These are phyloP conservation scores for Hymenopus coronatus DNA, from an alignment of 2,888 invertebrate species.

Conservation along the genomic window DNA sequence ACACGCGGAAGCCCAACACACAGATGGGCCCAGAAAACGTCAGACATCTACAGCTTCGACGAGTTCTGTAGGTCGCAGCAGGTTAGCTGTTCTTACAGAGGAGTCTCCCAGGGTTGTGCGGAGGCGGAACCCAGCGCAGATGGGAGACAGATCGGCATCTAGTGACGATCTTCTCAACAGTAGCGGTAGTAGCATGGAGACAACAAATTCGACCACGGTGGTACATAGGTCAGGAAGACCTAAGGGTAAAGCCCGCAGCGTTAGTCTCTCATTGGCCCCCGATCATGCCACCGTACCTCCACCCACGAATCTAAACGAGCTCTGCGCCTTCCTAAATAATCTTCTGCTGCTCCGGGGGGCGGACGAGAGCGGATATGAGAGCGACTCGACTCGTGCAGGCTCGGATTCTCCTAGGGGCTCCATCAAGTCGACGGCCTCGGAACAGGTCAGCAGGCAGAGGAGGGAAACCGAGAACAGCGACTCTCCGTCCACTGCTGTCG, in stretches of 20 bases:
- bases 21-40: neutral
- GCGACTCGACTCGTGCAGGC: constrained; percentile 55
- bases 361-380: constrained; percentile 61
- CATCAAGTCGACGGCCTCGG: constrained; percentile 32
- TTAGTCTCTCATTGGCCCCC: neutral
- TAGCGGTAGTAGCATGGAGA: neutral
- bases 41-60: neutral
- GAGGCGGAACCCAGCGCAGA: neutral
- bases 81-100: constrained; percentile 39
- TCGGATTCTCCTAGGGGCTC: constrained; percentile 53
- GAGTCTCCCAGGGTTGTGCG: constrained; percentile 31
- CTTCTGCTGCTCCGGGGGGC: constrained; percentile 44
- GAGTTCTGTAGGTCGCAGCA: constrained; percentile 15
- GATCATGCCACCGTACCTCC: neutral
- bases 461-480: neutral
- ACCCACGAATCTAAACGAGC: constrained; percentile 24
- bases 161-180: constrained; percentile 16
- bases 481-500: neutral
- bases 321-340: constrained; percentile 41
- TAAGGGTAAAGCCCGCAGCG: neutral
- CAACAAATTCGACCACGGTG: neutral
- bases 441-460: neutral
- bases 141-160: neutral
- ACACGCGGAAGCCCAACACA: neutral
- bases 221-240: neutral